Conservation (phyloP, 2,888 invertebrate genomes). For the Stenodema calcarata region DNA sequence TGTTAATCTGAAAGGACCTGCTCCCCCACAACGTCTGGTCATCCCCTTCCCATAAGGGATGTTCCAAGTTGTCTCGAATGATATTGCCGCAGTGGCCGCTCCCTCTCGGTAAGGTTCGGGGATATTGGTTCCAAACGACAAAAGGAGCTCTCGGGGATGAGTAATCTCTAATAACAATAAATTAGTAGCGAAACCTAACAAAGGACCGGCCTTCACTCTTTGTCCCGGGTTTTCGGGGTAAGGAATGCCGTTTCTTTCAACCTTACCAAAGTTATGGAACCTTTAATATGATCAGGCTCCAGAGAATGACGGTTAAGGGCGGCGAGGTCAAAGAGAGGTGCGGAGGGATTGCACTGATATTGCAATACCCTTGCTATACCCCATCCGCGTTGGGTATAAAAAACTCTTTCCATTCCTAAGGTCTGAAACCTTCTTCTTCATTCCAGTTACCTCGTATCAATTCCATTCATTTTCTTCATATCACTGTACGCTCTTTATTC, state of each 20-base stretch:
- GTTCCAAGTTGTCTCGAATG: constrained; percentile 8
- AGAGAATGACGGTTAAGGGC: constrained; percentile 16
- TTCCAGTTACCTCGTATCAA: neutral
- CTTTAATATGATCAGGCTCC: constrained; percentile 43
- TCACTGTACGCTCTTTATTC: neutral
- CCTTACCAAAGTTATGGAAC: constrained; percentile 46
- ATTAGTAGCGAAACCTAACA: constrained; percentile 39
- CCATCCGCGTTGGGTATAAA: neutral
- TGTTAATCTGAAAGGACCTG: neutral
- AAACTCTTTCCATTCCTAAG: constrained; percentile 12
- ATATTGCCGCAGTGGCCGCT: constrained; percentile 13
- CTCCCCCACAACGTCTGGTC: neutral
- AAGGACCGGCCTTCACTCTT: constrained; percentile 36
- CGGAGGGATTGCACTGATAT: constrained; percentile 32
- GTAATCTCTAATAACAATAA: constrained; percentile 49
- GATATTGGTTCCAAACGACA: constrained; percentile 34
- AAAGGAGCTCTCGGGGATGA: constrained; percentile 37
- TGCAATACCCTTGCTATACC: neutral
- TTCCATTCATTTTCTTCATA: neutral
- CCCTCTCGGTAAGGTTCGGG: neutral
- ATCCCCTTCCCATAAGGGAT: neutral
- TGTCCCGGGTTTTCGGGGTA: constrained; percentile 37
- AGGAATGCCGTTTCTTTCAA: constrained; percentile 48
- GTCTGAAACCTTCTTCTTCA: neutral
- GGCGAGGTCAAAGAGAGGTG: neutral